Evolutionary conservation across 30 jellyfish, hydroid and myxozoan genomes (phyloP).

Genomic region (Aurelia sp.): DNA sequence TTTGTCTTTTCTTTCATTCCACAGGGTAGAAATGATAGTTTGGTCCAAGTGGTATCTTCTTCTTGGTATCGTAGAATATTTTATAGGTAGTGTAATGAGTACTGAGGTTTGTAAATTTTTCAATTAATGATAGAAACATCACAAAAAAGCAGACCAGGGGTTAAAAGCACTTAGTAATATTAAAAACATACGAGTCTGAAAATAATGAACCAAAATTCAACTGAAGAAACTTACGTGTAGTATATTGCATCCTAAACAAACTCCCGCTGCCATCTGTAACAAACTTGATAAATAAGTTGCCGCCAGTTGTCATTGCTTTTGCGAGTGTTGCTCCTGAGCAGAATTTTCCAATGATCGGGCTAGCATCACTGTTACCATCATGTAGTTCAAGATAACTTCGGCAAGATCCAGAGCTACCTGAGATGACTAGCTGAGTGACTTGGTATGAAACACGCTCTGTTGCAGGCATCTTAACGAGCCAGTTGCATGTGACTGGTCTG

Average conservation of each 20-base stretch:
- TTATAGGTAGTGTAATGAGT: no score
- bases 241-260: conserved; percentile 37
- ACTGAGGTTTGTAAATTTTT: no score
- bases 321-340: conserved; percentile 58
- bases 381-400: conserved; percentile 52
- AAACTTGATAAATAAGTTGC: conserved; percentile 48
- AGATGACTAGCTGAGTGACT: conserved; percentile 38
- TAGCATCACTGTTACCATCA: conserved; percentile 45
- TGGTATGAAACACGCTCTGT: conserved; percentile 43
- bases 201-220: neutral
- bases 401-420: conserved; percentile 45
- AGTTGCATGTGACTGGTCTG: conserved; percentile 40
- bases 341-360: conserved; percentile 70
- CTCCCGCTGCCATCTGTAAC: conserved; percentile 80
- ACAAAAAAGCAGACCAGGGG: no score
- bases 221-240: conserved; percentile 53
- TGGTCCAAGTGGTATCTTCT: no score
- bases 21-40: no score
- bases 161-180: no score
- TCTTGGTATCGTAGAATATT: no score
- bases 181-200: neutral
- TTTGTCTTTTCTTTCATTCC: no score
- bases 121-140: no score
- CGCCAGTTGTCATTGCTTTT: conserved; percentile 28
- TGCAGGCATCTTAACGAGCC: conserved; percentile 67